Evolutionary conservation across 2,888 invertebrate species (phyloP), one percentile per base, ranked within the genome.

Genomic region (Hirtodrosophila confusa): DNA sequence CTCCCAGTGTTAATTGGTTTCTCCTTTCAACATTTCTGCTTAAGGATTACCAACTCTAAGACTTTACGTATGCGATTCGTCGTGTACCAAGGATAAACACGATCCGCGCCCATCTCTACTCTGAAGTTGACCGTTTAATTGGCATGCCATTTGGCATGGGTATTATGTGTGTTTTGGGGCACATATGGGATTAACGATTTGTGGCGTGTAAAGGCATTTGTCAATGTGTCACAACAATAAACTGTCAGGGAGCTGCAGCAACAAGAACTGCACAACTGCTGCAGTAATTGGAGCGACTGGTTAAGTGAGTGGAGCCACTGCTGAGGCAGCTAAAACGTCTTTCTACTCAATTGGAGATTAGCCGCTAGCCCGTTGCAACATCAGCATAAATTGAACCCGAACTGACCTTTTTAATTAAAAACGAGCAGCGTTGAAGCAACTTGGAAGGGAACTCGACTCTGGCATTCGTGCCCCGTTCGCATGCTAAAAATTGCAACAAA

Each of bases 371-470:
- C 39, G 55, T 57, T 64, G 57, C 75, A 68, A 53, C 69, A 75
- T 87, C 88, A 78, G 86, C 88, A 82, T 58, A 87, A 78, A 68
- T 61, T 75, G 73, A 82, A 78, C 88, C 70, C 63, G 54, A 64
- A 62, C 65, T 70, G 88, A 87, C 88, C 82, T 82, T 82, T 82
- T 82, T 87, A 82, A 87, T 82, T 82, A 82, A 87, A 87, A 78
- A 51, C 54, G 55, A 64, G 48, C 49, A 75, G 40, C 51, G 39
- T 41, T 50, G 29, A 33, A 54, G 49, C 27, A 41, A 61, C 37
- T 64, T 70, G 69, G 41, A 64, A 31, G 50, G 57, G 29, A 75
- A 29, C 35, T 67, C 48, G 45, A 33, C 17, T 56, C 43, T 27
- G 47, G 48, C 61, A 83, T 83, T 80, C 80, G 80, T 86, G 84